These are phyloP conservation scores for Chloropsis cyanopogon DNA, from an alignment of 2,113 vertebrate genomes.

Conservation along the genomic window DNA sequence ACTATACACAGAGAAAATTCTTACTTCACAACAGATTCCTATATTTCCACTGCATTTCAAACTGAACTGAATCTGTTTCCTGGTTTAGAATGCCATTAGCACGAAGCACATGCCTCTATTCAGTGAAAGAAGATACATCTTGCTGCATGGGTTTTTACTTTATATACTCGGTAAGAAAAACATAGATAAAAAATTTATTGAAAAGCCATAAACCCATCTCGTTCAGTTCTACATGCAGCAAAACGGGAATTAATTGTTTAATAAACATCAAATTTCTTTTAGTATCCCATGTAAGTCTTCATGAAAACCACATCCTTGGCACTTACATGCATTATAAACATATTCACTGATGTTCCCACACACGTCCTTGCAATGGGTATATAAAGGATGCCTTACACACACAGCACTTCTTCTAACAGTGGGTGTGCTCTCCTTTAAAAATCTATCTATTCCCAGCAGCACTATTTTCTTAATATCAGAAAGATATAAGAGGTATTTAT, in stretches of 20 bases:
- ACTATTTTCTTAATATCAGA: constrained; percentile 56
- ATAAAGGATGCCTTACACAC: neutral
- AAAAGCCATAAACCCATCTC: constrained; percentile 13
- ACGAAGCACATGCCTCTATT: neutral
- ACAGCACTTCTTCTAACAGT: neutral
- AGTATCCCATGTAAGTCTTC: constrained; percentile 12
- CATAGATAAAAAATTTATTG: neutral
- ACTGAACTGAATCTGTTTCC: neutral
- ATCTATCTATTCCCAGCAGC: constrained; percentile 31
- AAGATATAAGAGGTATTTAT: constrained; percentile 55
- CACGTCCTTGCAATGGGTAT: neutral
- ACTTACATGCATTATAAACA: neutral
- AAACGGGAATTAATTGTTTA: constrained; percentile 39
- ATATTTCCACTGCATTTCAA: neutral
- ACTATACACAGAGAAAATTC: neutral
- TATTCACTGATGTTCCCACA: neutral
- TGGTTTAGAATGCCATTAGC: neutral
- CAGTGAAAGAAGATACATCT: neutral
- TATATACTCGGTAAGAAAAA: neutral
- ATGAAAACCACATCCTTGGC: constrained; percentile 15
- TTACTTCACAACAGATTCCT: neutral
- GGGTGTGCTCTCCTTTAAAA: constrained; percentile 15
- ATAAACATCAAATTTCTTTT: constrained; percentile 29
- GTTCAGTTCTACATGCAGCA: neutral
- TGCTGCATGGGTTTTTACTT: neutral